Conservation (phyloP, 1,140 invertebrate genomes). For the Hylaeus volcanicus region DNA sequence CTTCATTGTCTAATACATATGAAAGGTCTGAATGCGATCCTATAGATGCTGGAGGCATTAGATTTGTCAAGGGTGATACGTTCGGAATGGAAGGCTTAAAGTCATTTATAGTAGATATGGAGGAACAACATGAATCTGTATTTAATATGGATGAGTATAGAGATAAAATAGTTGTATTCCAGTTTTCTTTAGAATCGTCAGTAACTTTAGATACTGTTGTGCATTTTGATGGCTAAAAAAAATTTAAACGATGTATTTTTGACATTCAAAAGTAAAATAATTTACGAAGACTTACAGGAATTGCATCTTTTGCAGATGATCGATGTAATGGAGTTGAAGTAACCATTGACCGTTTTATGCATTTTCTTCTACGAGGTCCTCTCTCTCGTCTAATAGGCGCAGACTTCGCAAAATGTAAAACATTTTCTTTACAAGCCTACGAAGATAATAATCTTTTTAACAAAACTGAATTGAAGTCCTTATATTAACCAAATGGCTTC, state of each 20-base stretch:
- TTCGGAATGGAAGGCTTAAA: constrained; percentile 66
- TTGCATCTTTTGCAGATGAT: constrained; percentile 69
- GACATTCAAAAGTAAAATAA: not conserved
- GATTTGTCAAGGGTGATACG: constrained; percentile 67
- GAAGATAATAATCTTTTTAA: constrained; percentile 51
- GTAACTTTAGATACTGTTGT: constrained; percentile 70
- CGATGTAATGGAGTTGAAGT: constrained; percentile 77
- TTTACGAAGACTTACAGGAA: constrained; percentile 65
- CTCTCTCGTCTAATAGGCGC: constrained; percentile 73
- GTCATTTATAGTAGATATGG: constrained; percentile 60
- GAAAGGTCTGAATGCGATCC: constrained; percentile 71
- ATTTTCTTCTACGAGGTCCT: constrained; percentile 76
- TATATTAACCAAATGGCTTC: constrained; percentile 50
- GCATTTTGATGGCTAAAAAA: constrained; percentile 67
- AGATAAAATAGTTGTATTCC: constrained; percentile 71
- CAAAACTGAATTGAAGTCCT: constrained; percentile 37
- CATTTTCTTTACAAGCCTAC: constrained; percentile 80
- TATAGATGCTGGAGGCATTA: constrained; percentile 72
- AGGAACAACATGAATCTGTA: constrained; percentile 59
- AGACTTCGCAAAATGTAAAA: constrained; percentile 78
- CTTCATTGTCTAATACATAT: constrained; percentile 71
- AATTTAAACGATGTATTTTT: not conserved
- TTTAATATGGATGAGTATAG: constrained; percentile 66
- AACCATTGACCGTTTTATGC: constrained; percentile 78
- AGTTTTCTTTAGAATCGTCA: constrained; percentile 79